Conservation (phyloP, 2,888 invertebrate genomes). For the Myopa testacea region DNA sequence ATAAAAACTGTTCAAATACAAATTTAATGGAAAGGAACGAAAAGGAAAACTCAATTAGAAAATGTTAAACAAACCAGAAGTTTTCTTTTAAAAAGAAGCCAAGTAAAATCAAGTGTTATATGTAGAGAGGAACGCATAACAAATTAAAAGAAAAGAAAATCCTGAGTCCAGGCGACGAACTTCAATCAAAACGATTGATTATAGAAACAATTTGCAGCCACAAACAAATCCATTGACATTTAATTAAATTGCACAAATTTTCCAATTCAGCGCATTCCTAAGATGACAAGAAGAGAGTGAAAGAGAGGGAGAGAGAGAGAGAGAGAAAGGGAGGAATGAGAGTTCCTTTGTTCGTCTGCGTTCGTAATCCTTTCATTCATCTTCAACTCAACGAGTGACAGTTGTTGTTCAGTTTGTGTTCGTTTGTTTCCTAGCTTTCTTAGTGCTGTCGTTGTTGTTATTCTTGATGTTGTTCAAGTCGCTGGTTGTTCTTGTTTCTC, state of each 20-base stretch:
- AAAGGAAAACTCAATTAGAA: no score
- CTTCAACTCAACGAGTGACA: neutral
- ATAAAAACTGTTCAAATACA: no score
- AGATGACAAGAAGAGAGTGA: no score
- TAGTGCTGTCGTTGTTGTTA: neutral
- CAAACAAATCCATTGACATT: slow-evolving; percentile 10
- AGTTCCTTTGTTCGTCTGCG: no score
- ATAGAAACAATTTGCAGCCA: neutral
- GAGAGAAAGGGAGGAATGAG: no score
- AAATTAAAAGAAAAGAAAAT: neutral
- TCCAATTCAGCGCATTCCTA: neutral
- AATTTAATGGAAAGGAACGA: no score
- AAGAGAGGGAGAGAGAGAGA: no score
- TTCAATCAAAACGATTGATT: neutral
- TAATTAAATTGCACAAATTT: slow-evolving; percentile 8
- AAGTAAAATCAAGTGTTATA: neutral
- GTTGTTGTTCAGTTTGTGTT: neutral
- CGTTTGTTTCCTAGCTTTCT: neutral
- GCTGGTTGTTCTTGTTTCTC: neutral
- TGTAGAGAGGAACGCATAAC: neutral
- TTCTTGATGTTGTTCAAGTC: neutral
- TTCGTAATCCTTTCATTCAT: neutral
- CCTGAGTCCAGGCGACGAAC: neutral
- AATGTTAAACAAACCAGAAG: no score
- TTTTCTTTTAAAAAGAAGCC: no score